These are phyloP conservation scores for Meiosimyza decipiens DNA, from an alignment of 2,888 invertebrate species.

Conservation along the genomic window DNA sequence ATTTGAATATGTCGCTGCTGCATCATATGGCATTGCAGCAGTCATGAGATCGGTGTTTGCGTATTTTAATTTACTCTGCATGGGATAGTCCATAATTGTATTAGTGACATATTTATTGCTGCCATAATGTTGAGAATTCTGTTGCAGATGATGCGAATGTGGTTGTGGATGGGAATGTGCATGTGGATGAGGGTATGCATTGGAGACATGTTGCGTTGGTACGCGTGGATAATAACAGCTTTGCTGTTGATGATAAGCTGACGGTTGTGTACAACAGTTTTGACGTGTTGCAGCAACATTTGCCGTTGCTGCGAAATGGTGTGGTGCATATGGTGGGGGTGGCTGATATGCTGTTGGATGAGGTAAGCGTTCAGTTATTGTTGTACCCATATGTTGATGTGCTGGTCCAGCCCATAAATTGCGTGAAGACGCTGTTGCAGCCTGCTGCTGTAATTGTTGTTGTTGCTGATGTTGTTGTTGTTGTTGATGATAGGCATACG, in stretches of 20 bases:
- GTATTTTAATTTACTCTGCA: constrained; percentile 53
- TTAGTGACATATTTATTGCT: constrained; percentile 36
- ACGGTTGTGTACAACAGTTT: constrained; percentile 56
- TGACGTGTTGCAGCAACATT: constrained; percentile 47
- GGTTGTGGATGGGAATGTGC: neutral
- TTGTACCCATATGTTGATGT: neutral
- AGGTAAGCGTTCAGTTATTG: constrained; percentile 17
- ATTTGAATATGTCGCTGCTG: constrained; percentile 26
- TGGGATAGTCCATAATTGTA: constrained; percentile 40
- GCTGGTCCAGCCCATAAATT: constrained; percentile 45
- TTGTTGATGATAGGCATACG: constrained; percentile 37
- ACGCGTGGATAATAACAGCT: constrained; percentile 55
- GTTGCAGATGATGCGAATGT: constrained; percentile 40
- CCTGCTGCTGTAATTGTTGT: constrained; percentile 32
- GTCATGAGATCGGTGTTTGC: constrained; percentile 54
- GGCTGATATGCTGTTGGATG: constrained; percentile 22
- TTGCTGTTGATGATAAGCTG: constrained; percentile 49
- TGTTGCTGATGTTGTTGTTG: constrained; percentile 30
- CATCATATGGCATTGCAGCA: constrained; percentile 47
- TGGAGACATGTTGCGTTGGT: constrained; percentile 22
- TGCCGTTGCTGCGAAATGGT: constrained; percentile 34
- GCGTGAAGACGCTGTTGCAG: constrained; percentile 26
- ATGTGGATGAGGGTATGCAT: constrained; percentile 21
- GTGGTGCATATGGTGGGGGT: constrained; percentile 17
- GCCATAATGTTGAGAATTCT: constrained; percentile 20